phyloP scores from a whole-genome alignment of 2,113 vertebrate genomes.

The Smithornis capensis region DNA sequence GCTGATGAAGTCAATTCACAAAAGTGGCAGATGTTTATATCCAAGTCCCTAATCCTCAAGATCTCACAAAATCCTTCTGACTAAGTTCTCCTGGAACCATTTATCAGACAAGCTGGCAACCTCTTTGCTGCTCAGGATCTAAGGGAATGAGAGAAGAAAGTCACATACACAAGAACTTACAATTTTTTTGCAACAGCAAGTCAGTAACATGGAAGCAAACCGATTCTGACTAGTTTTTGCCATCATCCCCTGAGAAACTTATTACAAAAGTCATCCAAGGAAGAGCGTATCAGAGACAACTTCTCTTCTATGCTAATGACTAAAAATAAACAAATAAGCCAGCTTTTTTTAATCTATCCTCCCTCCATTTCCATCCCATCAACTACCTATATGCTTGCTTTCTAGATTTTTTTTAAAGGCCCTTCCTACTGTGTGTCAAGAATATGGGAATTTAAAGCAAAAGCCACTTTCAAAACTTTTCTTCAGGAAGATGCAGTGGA shows the following conservation, averaged over 20 bases:
- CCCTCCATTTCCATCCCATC: not conserved
- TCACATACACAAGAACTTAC: not conserved
- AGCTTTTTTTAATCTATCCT: not conserved
- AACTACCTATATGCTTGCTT: not conserved
- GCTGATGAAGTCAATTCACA: not conserved
- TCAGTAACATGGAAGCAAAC: not conserved
- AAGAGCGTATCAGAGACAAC: not conserved
- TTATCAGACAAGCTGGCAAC: not conserved
- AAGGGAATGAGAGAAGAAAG: not conserved
- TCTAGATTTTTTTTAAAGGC: not conserved
- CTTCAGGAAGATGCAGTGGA: not conserved
- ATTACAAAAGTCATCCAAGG: not conserved
- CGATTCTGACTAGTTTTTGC: not conserved
- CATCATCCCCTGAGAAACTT: not conserved
- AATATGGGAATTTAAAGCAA: not conserved
- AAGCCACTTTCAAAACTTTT: not conserved
- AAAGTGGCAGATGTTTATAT: not conserved
- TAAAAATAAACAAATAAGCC: not conserved
- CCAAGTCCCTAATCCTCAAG: not conserved
- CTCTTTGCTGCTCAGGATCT: not conserved
- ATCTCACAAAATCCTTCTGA: not conserved
- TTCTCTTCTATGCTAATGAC: not conserved
- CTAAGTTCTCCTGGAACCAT: not conserved
- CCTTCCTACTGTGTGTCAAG: not conserved
- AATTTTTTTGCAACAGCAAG: not conserved